Conservation (phyloP, 2,888 invertebrate species). For the Dynastes tityus region DNA sequence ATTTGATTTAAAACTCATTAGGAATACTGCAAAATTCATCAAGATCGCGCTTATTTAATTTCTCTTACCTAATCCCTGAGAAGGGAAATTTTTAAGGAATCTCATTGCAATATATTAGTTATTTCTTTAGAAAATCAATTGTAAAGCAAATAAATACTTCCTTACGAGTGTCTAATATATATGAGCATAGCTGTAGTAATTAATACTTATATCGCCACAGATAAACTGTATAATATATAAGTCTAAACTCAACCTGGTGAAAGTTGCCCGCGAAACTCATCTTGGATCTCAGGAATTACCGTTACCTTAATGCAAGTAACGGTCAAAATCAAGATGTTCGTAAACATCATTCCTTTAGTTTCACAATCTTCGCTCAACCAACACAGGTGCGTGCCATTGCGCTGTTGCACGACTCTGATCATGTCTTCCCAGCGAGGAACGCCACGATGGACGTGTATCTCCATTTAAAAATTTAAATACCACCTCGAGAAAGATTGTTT, state of each 20-base stretch:
- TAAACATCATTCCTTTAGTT: constrained; percentile 19
- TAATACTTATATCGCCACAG: too few species aligned
- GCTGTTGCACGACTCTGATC: constrained; percentile 27
- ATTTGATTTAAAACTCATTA: too few species aligned
- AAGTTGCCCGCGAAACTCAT: constrained; percentile 1
- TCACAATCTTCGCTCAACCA: constrained; percentile 1
- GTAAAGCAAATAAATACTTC: too few species aligned
- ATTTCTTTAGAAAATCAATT: too few species aligned
- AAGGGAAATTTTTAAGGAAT: too few species aligned
- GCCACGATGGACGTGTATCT: constrained; percentile 7
- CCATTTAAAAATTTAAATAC: constrained; percentile 47
- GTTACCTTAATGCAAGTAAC: constrained; percentile 43
- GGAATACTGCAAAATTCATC: too few species aligned
- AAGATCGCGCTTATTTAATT: too few species aligned
- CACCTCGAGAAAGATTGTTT: constrained; percentile 47
- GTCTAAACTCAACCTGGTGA: constrained; percentile 1
- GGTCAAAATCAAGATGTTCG: constrained; percentile 39
- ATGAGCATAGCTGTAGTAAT: too few species aligned
- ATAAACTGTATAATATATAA: neutral
- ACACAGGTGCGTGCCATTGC: constrained; percentile 17
- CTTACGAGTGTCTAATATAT: too few species aligned
- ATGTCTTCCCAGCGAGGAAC: neutral
- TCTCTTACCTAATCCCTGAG: too few species aligned
- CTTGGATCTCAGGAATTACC: constrained; percentile 3
- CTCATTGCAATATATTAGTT: too few species aligned